Conservation (phyloP, 2,888 invertebrate genomes). For the Itoplectis maculator region DNA sequence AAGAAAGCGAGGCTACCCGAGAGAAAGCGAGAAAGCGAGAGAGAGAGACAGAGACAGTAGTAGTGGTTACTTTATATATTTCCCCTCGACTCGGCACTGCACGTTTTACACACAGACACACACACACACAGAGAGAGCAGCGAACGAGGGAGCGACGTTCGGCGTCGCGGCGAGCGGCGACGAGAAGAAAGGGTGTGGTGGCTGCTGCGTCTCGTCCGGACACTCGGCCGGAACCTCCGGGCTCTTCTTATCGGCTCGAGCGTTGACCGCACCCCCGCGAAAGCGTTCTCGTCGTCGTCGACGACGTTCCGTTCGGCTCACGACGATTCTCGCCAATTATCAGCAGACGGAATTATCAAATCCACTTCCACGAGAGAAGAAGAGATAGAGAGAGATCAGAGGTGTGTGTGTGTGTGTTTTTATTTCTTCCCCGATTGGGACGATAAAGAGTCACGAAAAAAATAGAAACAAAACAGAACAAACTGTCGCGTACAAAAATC, state of each 20-base stretch:
- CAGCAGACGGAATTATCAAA: background rate
- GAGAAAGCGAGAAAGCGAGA: conserved; percentile 48
- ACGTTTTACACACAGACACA: background rate
- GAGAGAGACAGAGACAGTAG: no score
- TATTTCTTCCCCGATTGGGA: background rate
- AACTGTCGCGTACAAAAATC: conserved; percentile 26
- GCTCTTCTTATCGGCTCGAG: conserved; percentile 27
- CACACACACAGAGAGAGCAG: no score
- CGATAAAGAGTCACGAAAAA: background rate
- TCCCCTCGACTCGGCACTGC: background rate
- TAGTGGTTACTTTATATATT: conserved; percentile 17
- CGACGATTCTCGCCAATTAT: background rate
- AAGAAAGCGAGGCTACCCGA: no score
- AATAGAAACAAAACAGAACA: no score
- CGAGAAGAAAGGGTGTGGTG: conserved; percentile 68
- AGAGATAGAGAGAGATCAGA: no score
- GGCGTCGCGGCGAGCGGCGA: conserved; percentile 54
- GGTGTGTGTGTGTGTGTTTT: no score
- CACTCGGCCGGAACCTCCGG: conserved; percentile 46
- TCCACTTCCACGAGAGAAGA: background rate
- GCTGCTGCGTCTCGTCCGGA: conserved; percentile 52
- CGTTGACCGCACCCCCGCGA: conserved; percentile 46
- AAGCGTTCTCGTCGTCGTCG: no score
- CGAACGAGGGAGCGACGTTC: no score
- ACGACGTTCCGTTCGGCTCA: no score